These are phyloP conservation scores for Rhynchophorus ferrugineus DNA, from an alignment of 1,140 invertebrate species.

Conservation along the genomic window DNA sequence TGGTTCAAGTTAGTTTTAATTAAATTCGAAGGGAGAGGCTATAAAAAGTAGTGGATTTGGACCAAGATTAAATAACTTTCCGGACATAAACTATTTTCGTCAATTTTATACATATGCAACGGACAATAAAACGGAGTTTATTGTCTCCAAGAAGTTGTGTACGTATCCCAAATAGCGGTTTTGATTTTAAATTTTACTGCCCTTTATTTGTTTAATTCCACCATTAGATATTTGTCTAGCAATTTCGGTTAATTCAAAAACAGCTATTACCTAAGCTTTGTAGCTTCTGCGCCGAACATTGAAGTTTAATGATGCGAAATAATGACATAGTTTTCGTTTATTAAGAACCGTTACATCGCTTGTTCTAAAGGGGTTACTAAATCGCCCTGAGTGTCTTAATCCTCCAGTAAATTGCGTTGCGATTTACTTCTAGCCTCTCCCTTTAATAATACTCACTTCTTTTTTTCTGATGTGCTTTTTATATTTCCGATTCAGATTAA, in stretches of 20 bases:
- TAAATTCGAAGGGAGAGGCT: background rate
- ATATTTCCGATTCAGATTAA: too few relatives aligned
- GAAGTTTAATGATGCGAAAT: constrained; percentile 40
- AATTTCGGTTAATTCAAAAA: constrained; percentile 39
- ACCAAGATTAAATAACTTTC: background rate
- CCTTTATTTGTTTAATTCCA: constrained; percentile 29
- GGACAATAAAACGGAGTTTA: constrained; percentile 20
- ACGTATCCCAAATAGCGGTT: constrained; percentile 16
- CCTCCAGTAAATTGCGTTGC: constrained; percentile 41
- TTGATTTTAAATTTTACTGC: constrained; percentile 21
- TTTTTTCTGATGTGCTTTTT: background rate
- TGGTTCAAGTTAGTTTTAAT: background rate
- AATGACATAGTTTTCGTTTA: constrained; percentile 44
- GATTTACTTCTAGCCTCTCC: constrained; percentile 37
- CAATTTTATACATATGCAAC: constrained; percentile 18
- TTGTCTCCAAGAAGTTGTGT: constrained; percentile 12
- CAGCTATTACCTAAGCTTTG: constrained; percentile 38
- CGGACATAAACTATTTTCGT: constrained; percentile 7
- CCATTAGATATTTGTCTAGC: constrained; percentile 32
- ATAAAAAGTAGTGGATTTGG: background rate
- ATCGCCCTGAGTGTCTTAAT: constrained; percentile 43
- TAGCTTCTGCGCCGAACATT: constrained; percentile 35
- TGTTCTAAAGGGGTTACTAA: constrained; percentile 41
- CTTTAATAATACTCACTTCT: constrained; percentile 25
- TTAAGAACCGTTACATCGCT: constrained; percentile 41